Conservation (phyloP, 2,888 invertebrate genomes). For the Idaea straminata region DNA sequence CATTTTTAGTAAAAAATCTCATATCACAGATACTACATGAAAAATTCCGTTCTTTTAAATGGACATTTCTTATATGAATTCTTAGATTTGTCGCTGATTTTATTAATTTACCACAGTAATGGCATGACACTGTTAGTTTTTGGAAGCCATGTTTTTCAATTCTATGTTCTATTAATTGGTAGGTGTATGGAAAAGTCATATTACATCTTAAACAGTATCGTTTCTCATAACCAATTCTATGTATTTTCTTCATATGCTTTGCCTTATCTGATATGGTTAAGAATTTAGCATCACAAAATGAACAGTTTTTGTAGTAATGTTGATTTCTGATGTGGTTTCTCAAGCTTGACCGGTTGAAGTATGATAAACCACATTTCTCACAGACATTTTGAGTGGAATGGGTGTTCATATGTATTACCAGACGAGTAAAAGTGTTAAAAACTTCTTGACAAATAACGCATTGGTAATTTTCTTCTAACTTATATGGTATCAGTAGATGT, state of each 20-base stretch:
- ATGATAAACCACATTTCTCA: constrained; percentile 46
- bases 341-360: constrained; percentile 44
- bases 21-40: constrained; percentile 39
- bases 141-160: constrained; percentile 40
- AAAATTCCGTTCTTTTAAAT: constrained; percentile 43
- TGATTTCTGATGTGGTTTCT: constrained; percentile 38
- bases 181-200: constrained; percentile 38
- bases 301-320: constrained; percentile 46
- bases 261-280: constrained; percentile 20
- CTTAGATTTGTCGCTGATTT: constrained; percentile 35
- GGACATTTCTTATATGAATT: constrained; percentile 42
- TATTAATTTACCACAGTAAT: constrained; percentile 44
- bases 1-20: constrained; percentile 47
- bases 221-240: constrained; percentile 22
- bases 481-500: constrained; percentile 47
- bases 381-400: constrained; percentile 50
- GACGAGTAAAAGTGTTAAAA: constrained; percentile 39
- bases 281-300: constrained; percentile 40
- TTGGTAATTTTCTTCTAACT: constrained; percentile 34
- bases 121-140: constrained; percentile 33
- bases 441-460: constrained; percentile 39
- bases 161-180: constrained; percentile 38
- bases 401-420: constrained; percentile 49
- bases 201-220: constrained; percentile 35
- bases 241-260: constrained; percentile 27